Base-by-base conservation (phyloP, 2,797 vertebrate genomes). In the Cirrhinus mrigala region DNA sequence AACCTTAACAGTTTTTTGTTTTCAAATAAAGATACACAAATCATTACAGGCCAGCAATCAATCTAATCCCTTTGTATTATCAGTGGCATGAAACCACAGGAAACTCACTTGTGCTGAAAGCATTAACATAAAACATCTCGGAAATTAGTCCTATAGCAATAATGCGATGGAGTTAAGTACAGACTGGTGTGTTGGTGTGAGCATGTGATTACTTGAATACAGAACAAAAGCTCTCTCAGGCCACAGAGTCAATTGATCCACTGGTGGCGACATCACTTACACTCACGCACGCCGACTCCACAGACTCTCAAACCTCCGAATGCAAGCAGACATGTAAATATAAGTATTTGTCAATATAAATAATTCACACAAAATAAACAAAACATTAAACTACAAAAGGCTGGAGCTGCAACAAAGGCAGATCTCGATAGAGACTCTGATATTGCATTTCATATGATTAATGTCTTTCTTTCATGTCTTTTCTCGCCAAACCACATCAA, bases 201-300 rank as follows among this genome's bases (percentile, higher is more conserved):
- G 52, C 33, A 69, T 81, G 62, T 76, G 81, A 60, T 24, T 62
- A 54, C 62, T 66, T 88, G 60, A 73, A 86, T 85, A 74, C 24
- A 91, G 90, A 94, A 90, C 91, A 95, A 93, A 93, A 91, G 90
- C 92, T 90, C 92, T 84, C 89, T 91, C 88, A 83, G 87, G 90
- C 89, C 87, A 82, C 79, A 90, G 83, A 86, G 88, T 78, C 79
- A 89, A 91, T 89, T 90, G 91, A 92, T 92, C 84, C 81, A 20
- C 50, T 58, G 62, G 78, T 54, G 37, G 81, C 15, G 44, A 84
- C 82, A 54, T 87, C 85, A 50, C 73, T 81, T 54, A 66, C 62
- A 1, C 56, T 12, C 58, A 62, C 15, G 15, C 16, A 68, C 16
- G 3, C 27, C 64, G 58, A 52, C 78, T 33, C 82, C 88, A 62